Evolutionary conservation across 92 coral and sea anemone genomes (phyloP), one percentile per base, ranked within the genome.

Genomic region (Palythoa heliodiscus): DNA sequence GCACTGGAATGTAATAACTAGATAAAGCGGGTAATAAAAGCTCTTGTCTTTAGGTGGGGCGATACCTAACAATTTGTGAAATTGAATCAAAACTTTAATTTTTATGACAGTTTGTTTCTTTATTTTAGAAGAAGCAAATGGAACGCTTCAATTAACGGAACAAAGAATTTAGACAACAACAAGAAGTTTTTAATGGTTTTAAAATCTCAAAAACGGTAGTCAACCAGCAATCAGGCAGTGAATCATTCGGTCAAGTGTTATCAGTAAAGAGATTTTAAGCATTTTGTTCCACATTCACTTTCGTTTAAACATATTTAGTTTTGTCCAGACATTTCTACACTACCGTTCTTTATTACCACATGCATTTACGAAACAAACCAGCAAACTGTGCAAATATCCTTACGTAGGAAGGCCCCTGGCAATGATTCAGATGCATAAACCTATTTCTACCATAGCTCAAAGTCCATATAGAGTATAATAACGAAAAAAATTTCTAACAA

Each of bases 1-100:
- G 39, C 81, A 52, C 81, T 50, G 25, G 17, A 67, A 80, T 60
- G 63, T 66, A 43, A 43, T 43, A 43, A 43, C 74, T 20, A 74
- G 84, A 50, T 66, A 47, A 64, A 66, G n/a, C n/a, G n/a, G 47
- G 22, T 5, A 66, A 64, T 66, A 79, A 80, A 47, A 54, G 84
- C 84, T 35, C 83, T 40, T 47, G 55, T 40, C 83, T 66, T 48
- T 22, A 64, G 84, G 84, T 66, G 84, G 52, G 84, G 84, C 84
- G 48, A 63, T 79, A 57, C 84, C 64, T 79, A 22, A 79, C 72
- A 79, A 64, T 79, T 43, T 43, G 16, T 23, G 84, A 75, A 80
- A 80, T 66, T 66, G 20, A 80, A 64, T 55, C 35, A 25, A 24
- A 80, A 48, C 54, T 19, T 50, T 47, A 64, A 23, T 72, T 72